Conservation (phyloP, 1,140 invertebrate genomes). For the Paracyclopina nana region DNA sequence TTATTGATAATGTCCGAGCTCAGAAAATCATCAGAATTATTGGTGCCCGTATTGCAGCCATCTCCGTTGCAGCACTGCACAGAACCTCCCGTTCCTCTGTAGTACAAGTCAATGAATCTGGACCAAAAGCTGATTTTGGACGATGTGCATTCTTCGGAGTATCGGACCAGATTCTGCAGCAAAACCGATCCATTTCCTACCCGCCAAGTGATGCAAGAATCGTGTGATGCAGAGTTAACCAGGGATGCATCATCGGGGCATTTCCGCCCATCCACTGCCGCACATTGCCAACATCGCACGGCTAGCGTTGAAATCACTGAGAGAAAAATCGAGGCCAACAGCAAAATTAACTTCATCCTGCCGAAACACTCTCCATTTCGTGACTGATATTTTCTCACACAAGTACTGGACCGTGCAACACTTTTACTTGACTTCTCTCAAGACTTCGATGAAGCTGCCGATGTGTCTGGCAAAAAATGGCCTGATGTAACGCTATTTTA, state of each 20-base stretch:
- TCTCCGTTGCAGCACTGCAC: background rate
- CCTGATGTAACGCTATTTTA: too few species aligned
- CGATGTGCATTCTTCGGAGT: slow-evolving; percentile 8
- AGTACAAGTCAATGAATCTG: slow-evolving; percentile 16
- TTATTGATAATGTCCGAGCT: too few species aligned
- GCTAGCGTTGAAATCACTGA: too few species aligned
- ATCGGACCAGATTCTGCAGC: slow-evolving; percentile 10
- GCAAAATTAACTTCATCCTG: too few species aligned
- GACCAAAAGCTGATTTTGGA: slow-evolving; percentile 15
- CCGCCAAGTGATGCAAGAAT: slow-evolving; percentile 14
- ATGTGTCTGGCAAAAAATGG: too few species aligned
- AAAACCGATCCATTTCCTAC: slow-evolving; percentile 14
- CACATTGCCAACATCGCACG: slow-evolving; percentile 15
- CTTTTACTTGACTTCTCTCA: too few species aligned
- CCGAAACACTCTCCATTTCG: too few species aligned
- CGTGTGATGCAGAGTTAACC: background rate
- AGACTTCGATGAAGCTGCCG: too few species aligned
- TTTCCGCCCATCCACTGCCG: background rate
- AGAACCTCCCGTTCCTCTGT: background rate
- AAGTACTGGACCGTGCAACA: too few species aligned
- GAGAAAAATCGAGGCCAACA: too few species aligned
- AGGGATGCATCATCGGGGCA: slow-evolving; percentile 12
- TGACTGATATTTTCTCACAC: too few species aligned
- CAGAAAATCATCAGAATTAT: too few species aligned
- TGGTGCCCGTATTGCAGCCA: slow-evolving; percentile 6